Evolutionary conservation across 2,113 vertebrate species (phyloP).

Genomic region (Notiomystis cincta): DNA sequence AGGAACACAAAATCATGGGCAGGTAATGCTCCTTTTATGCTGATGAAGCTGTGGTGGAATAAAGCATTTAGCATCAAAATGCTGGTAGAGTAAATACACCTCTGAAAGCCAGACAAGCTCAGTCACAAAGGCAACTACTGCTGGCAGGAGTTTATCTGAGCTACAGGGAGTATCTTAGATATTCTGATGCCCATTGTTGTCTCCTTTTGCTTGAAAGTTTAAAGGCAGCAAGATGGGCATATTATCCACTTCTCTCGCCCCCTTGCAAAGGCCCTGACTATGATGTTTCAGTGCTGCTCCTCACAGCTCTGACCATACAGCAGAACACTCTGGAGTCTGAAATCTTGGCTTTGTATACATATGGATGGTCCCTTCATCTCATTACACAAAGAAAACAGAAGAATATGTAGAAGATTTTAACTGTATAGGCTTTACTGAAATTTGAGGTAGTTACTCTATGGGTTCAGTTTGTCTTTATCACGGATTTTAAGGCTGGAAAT

Average conservation of each 20-base stretch:
- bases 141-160: background rate
- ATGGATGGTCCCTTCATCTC: background rate
- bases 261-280: background rate
- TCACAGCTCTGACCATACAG: background rate
- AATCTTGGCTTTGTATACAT: background rate
- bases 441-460: background rate
- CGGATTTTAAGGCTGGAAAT: background rate
- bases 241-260: background rate
- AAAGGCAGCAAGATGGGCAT: background rate
- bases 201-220: background rate
- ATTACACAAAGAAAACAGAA: background rate
- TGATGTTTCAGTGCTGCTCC: background rate
- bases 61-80: background rate
- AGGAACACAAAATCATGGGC: background rate
- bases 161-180: background rate
- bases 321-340: background rate
- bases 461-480: background rate
- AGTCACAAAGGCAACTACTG: background rate
- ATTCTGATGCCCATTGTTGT: background rate
- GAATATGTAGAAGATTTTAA: background rate
- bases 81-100: background rate
- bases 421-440: background rate
- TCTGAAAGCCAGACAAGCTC: background rate
- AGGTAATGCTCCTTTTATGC: background rate
- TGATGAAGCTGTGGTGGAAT: background rate